Evolutionary conservation across 2,113 vertebrate species (phyloP), one percentile per base, ranked within the genome.

Genomic region (Glaucidium brasilianum): DNA sequence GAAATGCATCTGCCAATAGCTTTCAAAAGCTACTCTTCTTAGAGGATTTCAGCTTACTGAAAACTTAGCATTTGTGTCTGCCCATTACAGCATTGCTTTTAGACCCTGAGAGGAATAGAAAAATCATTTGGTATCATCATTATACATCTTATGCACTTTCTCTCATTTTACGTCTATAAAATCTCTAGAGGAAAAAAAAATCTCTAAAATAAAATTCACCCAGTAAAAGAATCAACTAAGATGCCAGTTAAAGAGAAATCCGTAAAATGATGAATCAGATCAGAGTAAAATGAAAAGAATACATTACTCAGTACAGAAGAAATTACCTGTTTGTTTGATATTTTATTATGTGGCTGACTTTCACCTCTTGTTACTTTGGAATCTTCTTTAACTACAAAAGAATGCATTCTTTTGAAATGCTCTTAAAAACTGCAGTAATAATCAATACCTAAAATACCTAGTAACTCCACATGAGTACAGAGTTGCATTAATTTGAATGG

Each of bases 361-460:
- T 98, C 98, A 93, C 88, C 94, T 96, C 97, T 98, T 89, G 96
- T 79, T 96, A 91, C 96, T 93, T 97, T 98, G 95, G 72, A 96
- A 37, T 98, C 98, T 97, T 98, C 98, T 97, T 98, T 98, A 95
- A 97, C 98, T 98, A 79, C 55, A 97, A 96, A 94, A 92, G 73
- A 89, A 84, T 6, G 6, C 18, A 83, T 58, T 92, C 32, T 80
- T 89, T 72, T 90, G 27, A 83, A 96, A 80, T 35, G 35, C 16
- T 92, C 25, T 86, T 91, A 68, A 81, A 90, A 77, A 66, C 7
- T 4, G 1, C 34, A 49, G n/a, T 19, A 78, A 60, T 32, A 68
- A 32, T 73, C 11, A 71, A 56, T 19, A 76, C 41, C 75, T 3
- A 53, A 73, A 66, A 75, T 60, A 80, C 35, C 6, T 14, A 58